Percentiles rank a stretch among this genome's conserved stretches.
Conservation (phyloP, 2,888 invertebrate genomes). For the Ennomos erosarius region DNA sequence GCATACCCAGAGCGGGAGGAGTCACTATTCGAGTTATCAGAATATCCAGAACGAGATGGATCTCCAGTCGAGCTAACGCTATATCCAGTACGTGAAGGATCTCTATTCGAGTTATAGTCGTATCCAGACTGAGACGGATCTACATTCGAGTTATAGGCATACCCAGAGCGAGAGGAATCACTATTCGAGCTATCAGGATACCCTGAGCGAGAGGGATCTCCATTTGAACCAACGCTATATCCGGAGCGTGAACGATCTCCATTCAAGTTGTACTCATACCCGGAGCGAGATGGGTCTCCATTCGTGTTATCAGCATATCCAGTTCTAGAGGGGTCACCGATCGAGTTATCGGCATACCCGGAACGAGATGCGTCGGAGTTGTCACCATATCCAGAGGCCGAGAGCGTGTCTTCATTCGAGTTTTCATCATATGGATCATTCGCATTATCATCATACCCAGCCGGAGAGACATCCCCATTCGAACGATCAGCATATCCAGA, state of each 20-base stretch:
- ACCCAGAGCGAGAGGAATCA: constrained; percentile 5
- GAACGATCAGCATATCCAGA: constrained; percentile 3
- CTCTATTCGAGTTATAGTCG: constrained; percentile 1
- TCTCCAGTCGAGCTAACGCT: constrained; percentile 8
- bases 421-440: neutral
- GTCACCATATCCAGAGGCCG: constrained; percentile 1
- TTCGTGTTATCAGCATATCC: constrained; percentile 8
- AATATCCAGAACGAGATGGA: constrained; percentile 9
- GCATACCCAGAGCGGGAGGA: neutral
- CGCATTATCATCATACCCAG: neutral
- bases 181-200: constrained; percentile 7
- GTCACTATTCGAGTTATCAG: constrained; percentile 1
- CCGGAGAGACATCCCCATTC: constrained; percentile 1
- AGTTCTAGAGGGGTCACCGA: neutral
- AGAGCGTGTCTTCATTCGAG: neutral
- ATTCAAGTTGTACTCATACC: constrained; percentile 1
- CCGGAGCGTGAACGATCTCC: constrained; percentile 7
- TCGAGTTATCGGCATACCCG: constrained; percentile 9
- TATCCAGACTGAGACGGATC: constrained; percentile 12
- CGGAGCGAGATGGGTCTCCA: constrained; percentile 3
- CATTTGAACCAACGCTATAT: neutral
- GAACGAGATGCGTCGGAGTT: constrained; percentile 7
- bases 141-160: neutral
- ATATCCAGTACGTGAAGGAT: constrained; percentile 3
- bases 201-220: constrained; percentile 2